A percentile compares a stretch with the other conserved stretches of the same genome.
phyloP scores from a whole-genome alignment of 2,797 vertebrate species.

The Liasis olivaceus region DNA sequence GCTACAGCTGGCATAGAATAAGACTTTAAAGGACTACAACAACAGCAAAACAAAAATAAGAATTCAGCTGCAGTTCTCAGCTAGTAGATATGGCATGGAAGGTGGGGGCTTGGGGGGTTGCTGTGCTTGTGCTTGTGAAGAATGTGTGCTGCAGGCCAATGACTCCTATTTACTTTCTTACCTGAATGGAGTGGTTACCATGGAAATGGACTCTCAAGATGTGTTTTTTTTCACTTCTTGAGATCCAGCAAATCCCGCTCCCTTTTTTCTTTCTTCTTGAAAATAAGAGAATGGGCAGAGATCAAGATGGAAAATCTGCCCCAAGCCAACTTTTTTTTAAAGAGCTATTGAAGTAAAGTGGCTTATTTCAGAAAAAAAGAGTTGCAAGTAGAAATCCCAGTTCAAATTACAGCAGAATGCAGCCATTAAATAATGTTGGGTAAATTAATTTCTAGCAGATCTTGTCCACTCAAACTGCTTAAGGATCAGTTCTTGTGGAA shows the following conservation, averaged over 20 bases:
- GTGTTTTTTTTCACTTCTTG: constrained; percentile 4
- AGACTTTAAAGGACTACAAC: neutral
- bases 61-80: neutral
- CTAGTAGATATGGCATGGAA: neutral
- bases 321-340: neutral
- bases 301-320: neutral
- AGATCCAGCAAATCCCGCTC: neutral
- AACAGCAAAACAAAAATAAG: no score
- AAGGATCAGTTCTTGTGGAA: neutral
- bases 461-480: neutral
- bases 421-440: neutral
- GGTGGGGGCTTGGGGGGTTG: neutral
- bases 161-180: constrained; percentile 24
- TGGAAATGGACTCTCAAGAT: constrained; percentile 39
- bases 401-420: neutral
- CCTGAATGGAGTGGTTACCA: neutral
- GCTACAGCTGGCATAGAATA: neutral
- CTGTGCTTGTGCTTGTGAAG: constrained; percentile 11
- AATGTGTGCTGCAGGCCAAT: constrained; percentile 13
- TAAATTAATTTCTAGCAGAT: neutral
- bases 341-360: neutral
- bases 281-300: neutral
- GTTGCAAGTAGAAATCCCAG: neutral
- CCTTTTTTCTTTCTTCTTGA: neutral
- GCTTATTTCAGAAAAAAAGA: neutral